A percentile compares a stretch with the other conserved stretches of the same genome.
Evolutionary conservation across 2,113 vertebrate species (phyloP).

Genomic region (Arvicanthis niloticus): DNA sequence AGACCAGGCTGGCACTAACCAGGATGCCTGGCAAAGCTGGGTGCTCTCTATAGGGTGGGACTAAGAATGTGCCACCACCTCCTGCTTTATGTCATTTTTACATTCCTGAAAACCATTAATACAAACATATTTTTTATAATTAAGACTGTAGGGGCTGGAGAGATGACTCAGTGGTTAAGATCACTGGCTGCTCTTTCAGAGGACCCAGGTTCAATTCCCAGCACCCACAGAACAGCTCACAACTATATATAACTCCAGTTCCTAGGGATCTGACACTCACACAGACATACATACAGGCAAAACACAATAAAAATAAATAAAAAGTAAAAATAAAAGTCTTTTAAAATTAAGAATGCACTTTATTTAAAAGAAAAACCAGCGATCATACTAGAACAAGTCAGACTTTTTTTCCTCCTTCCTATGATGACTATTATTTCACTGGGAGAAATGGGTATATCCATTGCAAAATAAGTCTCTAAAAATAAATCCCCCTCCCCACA

Average conservation of each 20-base stretch:
- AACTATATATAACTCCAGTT: not conserved
- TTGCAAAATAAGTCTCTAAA: constrained; percentile 39
- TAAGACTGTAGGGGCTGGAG: not conserved
- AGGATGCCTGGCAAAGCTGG: not conserved
- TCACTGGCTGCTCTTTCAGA: not conserved
- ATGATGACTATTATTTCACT: constrained; percentile 21
- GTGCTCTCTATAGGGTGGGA: too few species aligned
- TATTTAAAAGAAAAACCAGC: constrained; percentile 20
- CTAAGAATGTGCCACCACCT: not conserved
- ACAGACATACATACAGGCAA: not conserved
- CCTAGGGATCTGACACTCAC: not conserved
- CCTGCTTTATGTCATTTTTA: not conserved
- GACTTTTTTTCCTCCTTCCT: not conserved
- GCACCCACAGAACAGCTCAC: not conserved
- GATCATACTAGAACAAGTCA: not conserved
- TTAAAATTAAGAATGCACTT: not conserved
- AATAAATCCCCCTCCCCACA: not conserved
- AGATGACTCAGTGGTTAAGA: too few species aligned
- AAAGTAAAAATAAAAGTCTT: not conserved
- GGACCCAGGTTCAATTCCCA: not conserved
- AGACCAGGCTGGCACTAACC: not conserved
- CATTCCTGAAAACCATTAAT: not conserved
- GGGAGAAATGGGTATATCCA: not conserved
- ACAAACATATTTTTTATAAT: not conserved
- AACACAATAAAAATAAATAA: not conserved